Evolutionary conservation across 2,888 invertebrate genomes (phyloP), one percentile per base, ranked within the genome.

Genomic region (Melolontha melolontha): DNA sequence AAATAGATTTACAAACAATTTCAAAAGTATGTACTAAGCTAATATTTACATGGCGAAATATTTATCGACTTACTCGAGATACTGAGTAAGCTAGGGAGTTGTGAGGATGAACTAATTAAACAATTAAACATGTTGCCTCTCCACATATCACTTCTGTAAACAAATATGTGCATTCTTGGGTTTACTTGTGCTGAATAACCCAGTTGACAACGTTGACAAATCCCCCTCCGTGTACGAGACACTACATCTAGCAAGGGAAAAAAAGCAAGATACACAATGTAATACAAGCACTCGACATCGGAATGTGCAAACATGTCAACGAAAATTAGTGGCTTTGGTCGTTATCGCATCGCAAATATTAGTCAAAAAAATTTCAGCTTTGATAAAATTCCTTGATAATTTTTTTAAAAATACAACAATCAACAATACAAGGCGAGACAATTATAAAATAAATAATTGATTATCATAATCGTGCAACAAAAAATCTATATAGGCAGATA

Each of bases 271-370:
- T 34, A 34, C 34, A 34, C 34, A 6, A 6, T 34, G 34, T 34
- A 34, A 34, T 34, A 34, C 34, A 41, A 16, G 44, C 10, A 54
- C 54, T 14, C 40, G 54, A 11, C 40, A 16, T 17, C 7, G 54
- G 54, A 54, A 54, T 54, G 54, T 40, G 54, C 54, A 54, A 54
- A 54, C 54, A 54, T 40, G 29, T 16, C 40, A 54, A 54, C 54
- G 14, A 54, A 40, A 39, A 39, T 40, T 54, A 40, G 16, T 16
- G 12, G 40, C 11, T 10, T 1, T 34, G 10, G 8, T 16, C 40
- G 40, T 54, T 54, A 54, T 54, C 54, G 17, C 16, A 16, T 54
- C 54, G 54, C 54, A 54, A 54, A 54, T 54, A 54, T 54, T 54
- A 54, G 54, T 40, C 54, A n/a, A 54, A 39, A 17, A 54, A 52